A percentile compares a stretch with the other conserved stretches of the same genome.
These are phyloP conservation scores for Lottia gigantea DNA, from an alignment of 2,888 invertebrate genomes.

Conservation along the genomic window DNA sequence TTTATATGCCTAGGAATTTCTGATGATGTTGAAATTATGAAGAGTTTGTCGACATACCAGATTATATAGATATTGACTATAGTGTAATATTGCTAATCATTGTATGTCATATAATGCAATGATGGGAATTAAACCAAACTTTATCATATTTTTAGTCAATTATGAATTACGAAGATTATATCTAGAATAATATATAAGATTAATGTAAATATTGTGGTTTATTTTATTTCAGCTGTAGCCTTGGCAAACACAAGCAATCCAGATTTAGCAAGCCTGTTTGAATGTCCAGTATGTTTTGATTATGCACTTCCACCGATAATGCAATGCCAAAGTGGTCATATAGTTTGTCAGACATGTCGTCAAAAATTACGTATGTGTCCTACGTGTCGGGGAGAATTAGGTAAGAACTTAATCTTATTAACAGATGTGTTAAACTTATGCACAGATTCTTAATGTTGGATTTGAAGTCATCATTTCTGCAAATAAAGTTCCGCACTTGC, in stretches of 20 bases:
- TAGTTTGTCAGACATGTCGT: slow-evolving; percentile 96
- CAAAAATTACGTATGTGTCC: slow-evolving; percentile 98
- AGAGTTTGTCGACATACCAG: too few relatives aligned
- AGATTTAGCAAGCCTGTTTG: slow-evolving; percentile 69
- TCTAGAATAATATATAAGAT: not conserved
- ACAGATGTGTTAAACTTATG: not conserved
- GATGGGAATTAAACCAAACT: too few relatives aligned
- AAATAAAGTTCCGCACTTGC: too few relatives aligned
- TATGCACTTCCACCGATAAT: slow-evolving; percentile 98
- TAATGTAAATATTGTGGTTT: not conserved
- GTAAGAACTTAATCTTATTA: slow-evolving; percentile 57
- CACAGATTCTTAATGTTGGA: too few relatives aligned
- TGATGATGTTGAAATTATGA: too few relatives aligned
- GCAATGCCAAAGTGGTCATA: slow-evolving; percentile 98
- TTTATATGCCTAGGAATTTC: too few relatives aligned
- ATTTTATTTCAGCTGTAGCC: slow-evolving; percentile 19
- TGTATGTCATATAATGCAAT: too few relatives aligned
- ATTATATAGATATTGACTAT: too few relatives aligned
- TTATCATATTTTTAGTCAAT: too few relatives aligned
- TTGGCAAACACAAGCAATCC: slow-evolving; percentile 45
- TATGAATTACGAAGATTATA: not conserved
- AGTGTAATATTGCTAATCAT: too few relatives aligned
- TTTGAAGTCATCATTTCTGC: too few relatives aligned
- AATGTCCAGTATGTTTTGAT: slow-evolving; percentile 91
- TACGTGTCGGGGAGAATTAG: slow-evolving; percentile 94